These are phyloP conservation scores for Abscondita cerata DNA, from an alignment of 2,888 invertebrate genomes.

Conservation along the genomic window DNA sequence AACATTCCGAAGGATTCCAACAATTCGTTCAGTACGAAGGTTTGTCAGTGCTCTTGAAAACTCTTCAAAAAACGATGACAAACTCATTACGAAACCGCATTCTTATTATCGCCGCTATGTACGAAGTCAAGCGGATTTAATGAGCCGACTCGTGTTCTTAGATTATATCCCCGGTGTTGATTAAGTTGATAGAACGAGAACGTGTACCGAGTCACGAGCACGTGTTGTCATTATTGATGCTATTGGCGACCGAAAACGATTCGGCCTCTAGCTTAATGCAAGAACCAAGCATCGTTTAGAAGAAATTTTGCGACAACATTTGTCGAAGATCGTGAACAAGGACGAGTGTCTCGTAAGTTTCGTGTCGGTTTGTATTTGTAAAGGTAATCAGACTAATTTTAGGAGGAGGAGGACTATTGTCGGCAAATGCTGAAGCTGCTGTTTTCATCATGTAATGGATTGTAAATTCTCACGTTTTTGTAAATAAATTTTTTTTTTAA, in stretches of 20 bases:
- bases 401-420: slow-evolving; percentile 11
- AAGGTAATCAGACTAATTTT: background rate
- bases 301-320: slow-evolving; percentile 54
- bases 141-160: slow-evolving; percentile 58
- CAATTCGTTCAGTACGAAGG: slow-evolving; percentile 72
- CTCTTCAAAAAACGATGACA: slow-evolving; percentile 66
- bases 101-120: slow-evolving; percentile 74
- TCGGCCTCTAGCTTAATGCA: slow-evolving; percentile 57
- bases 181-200: slow-evolving; percentile 45
- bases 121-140: slow-evolving; percentile 61
- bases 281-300: slow-evolving; percentile 57
- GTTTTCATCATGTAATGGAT: slow-evolving; percentile 1
- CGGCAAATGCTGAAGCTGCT: background rate
- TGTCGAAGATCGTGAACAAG: slow-evolving; percentile 54
- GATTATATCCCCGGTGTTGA: slow-evolving; percentile 49
- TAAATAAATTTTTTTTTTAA: background rate
- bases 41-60: slow-evolving; percentile 66
- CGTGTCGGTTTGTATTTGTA: background rate
- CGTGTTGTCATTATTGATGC: slow-evolving; percentile 59
- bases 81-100: slow-evolving; percentile 73
- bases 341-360: slow-evolving; percentile 57
- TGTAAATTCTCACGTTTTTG: slow-evolving; percentile 4
- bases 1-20: slow-evolving; percentile 65
- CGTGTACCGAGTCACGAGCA: slow-evolving; percentile 60
- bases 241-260: slow-evolving; percentile 58